Evolutionary conservation across 2,797 vertebrate species (phyloP).

Genomic region (Pseudochaenichthys georgianus): DNA sequence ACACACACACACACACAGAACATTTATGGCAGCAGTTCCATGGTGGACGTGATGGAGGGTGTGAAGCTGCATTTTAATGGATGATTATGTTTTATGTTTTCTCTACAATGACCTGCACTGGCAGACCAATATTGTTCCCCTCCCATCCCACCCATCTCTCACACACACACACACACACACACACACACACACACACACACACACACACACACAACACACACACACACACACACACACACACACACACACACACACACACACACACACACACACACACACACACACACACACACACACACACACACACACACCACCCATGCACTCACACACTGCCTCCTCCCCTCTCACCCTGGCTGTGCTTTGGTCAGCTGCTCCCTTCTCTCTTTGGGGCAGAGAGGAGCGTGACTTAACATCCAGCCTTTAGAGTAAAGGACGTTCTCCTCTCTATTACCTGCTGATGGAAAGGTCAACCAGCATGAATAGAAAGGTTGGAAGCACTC

Average conservation of each 20-base stretch:
- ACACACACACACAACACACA: slow-evolving; percentile 6
- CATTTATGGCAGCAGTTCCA: slow-evolving; percentile 72
- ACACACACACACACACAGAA: slow-evolving; percentile 32
- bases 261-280: slow-evolving; percentile 14
- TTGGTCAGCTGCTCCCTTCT: slow-evolving; percentile 62
- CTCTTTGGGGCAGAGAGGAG: slow-evolving; percentile 62
- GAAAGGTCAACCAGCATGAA: slow-evolving; percentile 78
- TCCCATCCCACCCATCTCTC: slow-evolving; percentile 4
- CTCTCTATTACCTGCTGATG: slow-evolving; percentile 78
- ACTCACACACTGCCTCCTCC: slow-evolving; percentile 34
- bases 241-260: slow-evolving; percentile 30
- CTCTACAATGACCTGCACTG: slow-evolving; percentile 76
- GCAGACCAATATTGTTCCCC: slow-evolving; percentile 73
- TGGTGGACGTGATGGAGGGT: slow-evolving; percentile 77
- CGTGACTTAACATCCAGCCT: slow-evolving; percentile 80
- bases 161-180: background rate
- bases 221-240: slow-evolving; percentile 16
- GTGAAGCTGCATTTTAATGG: slow-evolving; percentile 86
- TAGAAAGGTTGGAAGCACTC: slow-evolving; percentile 68
- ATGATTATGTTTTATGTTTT: slow-evolving; percentile 84
- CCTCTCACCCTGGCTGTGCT: slow-evolving; percentile 49
- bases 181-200: slow-evolving; percentile 28
- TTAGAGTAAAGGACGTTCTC: slow-evolving; percentile 78
- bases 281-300: slow-evolving; percentile 32
- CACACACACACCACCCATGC: background rate